These are phyloP conservation scores for Kryptolebias ocellatus DNA, from an alignment of 2,797 vertebrate genomes.

Conservation along the genomic window DNA sequence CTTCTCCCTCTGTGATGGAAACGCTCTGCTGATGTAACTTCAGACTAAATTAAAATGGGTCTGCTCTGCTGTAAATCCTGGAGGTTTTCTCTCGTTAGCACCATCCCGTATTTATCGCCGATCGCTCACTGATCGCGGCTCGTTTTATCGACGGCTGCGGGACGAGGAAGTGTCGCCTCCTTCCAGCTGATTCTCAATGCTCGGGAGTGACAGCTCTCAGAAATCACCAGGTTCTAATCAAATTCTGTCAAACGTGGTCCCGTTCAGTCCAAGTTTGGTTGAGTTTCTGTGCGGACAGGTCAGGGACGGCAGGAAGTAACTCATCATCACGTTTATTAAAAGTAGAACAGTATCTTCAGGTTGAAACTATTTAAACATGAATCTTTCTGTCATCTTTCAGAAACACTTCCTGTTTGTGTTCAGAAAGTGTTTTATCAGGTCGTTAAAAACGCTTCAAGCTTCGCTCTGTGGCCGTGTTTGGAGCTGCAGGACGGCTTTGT, in stretches of 20 bases:
- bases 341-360: neutral
- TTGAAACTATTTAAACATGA: no score
- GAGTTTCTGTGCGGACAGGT: neutral
- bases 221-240: neutral
- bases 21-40: constrained; percentile 9
- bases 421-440: no score
- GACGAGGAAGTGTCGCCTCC: constrained; percentile 40
- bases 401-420: neutral
- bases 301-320: neutral
- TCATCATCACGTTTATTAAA: neutral
- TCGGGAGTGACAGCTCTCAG: neutral
- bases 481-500: neutral
- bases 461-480: neutral
- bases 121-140: constrained; percentile 47
- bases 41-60: constrained; percentile 8
- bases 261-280: neutral
- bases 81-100: no score
- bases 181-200: neutral
- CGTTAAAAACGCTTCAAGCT: no score
- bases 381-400: no score
- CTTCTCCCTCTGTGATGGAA: constrained; percentile 2
- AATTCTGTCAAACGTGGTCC: neutral
- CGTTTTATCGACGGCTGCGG: constrained; percentile 29
- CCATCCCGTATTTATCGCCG: constrained; percentile 26
- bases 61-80: neutral